Evolutionary conservation across 2,888 invertebrate species (phyloP), one percentile per base, ranked within the genome.

Genomic region (Rotaria macrura): DNA sequence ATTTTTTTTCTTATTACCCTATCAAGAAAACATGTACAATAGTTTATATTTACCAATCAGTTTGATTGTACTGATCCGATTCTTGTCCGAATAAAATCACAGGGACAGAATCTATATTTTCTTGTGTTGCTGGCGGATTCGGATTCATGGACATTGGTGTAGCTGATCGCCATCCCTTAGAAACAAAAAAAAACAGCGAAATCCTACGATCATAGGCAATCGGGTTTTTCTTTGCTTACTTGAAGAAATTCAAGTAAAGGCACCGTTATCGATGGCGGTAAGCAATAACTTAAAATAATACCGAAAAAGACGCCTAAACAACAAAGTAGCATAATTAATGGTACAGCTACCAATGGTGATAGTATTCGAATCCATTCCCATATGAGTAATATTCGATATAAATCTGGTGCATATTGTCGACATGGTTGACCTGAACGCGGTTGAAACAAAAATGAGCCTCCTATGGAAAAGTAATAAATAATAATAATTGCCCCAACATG

Each of bases 391-490:
- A n/a, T 79, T 43, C n/a, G 23, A 79, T 79, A 79, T 25, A 79
- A 43, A 43, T 79, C 14, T 25, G 79, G 79, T 79, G 79, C 79
- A 43, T 79, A 12, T 6, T 25, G 10, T 43, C 43, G 40, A 12
- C 79, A 79, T n/a, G 79, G 43, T 43, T 43, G 43, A 43, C 79
- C 79, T 5, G 40, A 43, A 14, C n/a, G 25, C 43, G 79, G 79
- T 79, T 43, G 79, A 79, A 79, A 79, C n/a, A 79, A n/a, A 79
- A 10, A 79, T 25, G 43, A 43, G 14, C 20, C 79, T 43, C 79
- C 79, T 38, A 79, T 38, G 1, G 79, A 79, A 79, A 79, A 43
- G 34, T 79, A 79, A 79, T 79, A 79, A 79, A 79, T 79, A 40
- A 79, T n/a, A 79, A 43, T 20, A 25, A 79, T 43, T 40, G 79